Conservation (phyloP, 2,797 vertebrate genomes). For the Antrozous pallidus region DNA sequence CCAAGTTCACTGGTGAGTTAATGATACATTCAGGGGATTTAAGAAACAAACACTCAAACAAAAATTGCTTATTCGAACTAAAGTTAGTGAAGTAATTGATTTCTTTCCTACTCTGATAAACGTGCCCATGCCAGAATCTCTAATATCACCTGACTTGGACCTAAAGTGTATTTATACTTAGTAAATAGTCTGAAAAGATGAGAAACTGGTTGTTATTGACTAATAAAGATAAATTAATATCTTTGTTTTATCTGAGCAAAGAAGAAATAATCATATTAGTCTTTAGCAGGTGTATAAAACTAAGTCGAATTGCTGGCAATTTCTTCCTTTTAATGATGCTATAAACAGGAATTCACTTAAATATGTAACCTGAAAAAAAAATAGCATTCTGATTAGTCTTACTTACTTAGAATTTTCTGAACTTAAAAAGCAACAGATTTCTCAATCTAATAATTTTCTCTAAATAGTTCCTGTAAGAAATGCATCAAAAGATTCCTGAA, state of each 20-base stretch:
- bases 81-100: slow-evolving; percentile 10
- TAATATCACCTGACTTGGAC: neutral
- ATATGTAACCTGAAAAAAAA: neutral
- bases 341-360: slow-evolving; percentile 43
- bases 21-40: neutral
- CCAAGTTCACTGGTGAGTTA: neutral
- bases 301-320: slow-evolving; percentile 34
- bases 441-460: neutral
- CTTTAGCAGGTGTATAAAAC: neutral
- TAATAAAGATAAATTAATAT: neutral
- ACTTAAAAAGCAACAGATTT: slow-evolving; percentile 48
- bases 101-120: neutral
- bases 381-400: neutral
- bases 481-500: slow-evolving; percentile 28
- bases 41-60: slow-evolving; percentile 29
- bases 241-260: slow-evolving; percentile 1
- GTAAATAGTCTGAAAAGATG: neutral
- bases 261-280: neutral
- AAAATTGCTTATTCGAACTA: slow-evolving; percentile 8
- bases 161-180: neutral
- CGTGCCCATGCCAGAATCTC: slow-evolving; percentile 5
- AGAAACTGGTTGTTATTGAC: neutral
- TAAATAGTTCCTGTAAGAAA: neutral
- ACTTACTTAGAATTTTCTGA: slow-evolving; percentile 30
- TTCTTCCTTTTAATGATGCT: slow-evolving; percentile 15